Base-by-base conservation (phyloP, 2,888 invertebrate genomes). In the Antitype chi region DNA sequence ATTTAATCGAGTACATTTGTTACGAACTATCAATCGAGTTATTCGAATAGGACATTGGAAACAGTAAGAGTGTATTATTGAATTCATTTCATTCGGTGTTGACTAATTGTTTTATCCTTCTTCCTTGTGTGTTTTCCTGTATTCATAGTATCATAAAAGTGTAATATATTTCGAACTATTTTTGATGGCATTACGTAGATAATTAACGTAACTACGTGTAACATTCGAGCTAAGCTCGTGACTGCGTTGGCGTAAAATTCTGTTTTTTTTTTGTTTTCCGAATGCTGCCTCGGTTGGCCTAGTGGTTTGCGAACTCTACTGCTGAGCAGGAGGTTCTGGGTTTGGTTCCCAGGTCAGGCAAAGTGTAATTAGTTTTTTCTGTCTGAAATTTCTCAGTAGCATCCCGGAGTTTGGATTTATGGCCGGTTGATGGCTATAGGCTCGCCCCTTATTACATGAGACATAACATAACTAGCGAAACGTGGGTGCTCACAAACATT, bases 111-210 rank as follows among this genome's bases (percentile, higher is more conserved):
- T 59, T 62, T 28, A 63, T 32, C 52, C n/a, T 59, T 23, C 52
- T 59, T 80, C 79, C 79, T 76, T 43, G 17, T 64, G 28, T 4
- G 1, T 78, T 80, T 82, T 64, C 80, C 78, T 59, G 63, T 69
- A 43, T 57, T 47, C 15, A 57, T 32, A 47, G 17, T 64, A 57
- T 53, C 57, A 57, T 20, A 47, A 64, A 76, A 59, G 25, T 25
- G 23, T 43, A 52, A 63, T 63, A 63, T 53, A 20, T 59, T 57
- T 59, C 0, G n/a, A 28, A 38, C 3, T 17, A 71, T 59, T 2
- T 57, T 76, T 59, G 20, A 57, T 38, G 57, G 49, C 28, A 38
- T 49, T 64, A 32, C 5, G 8, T 28, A 38, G 38, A 6, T 38
- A 38, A 28, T 28, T 7, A 62, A 1, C 0, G 23, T 23, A 13